These are phyloP conservation scores for Platalea minor DNA, from an alignment of 2,797 vertebrate species.

Conservation along the genomic window DNA sequence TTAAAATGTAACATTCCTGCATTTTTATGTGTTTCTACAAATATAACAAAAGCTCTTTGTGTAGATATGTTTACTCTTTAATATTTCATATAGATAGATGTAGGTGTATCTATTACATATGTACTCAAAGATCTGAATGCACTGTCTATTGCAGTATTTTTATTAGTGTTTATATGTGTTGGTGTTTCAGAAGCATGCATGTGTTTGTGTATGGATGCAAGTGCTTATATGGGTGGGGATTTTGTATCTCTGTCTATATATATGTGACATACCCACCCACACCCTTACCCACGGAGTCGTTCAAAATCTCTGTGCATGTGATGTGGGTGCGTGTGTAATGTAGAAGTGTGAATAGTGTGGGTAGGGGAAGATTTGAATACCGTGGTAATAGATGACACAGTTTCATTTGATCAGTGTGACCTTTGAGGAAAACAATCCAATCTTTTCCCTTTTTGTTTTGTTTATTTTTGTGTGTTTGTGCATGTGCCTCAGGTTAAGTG, in stretches of 20 bases:
- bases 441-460: constrained; percentile 65
- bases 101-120: not conserved
- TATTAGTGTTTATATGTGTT: not conserved
- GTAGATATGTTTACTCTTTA: not conserved
- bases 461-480: constrained; percentile 69
- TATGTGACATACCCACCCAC: constrained; percentile 64
- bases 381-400: constrained; percentile 54
- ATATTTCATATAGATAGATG: not conserved
- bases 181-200: constrained; percentile 50
- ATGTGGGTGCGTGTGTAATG: constrained; percentile 65
- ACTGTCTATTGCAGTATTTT: not conserved
- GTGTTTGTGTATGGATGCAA: constrained; percentile 53
- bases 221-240: constrained; percentile 52
- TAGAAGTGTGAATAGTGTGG: constrained; percentile 61
- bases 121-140: not conserved
- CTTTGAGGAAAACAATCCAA: constrained; percentile 69
- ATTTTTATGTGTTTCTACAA: not conserved
- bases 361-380: constrained; percentile 49
- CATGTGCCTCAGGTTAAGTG: constrained; percentile 74
- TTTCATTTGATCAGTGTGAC: constrained; percentile 57
- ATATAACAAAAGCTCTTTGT: not conserved
- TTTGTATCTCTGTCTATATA: constrained; percentile 55
- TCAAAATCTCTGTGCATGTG: constrained; percentile 63
- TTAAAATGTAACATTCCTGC: not conserved
- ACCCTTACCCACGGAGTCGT: constrained; percentile 52